Evolutionary conservation across 2,113 vertebrate species (phyloP).

Genomic region (Channa maculata): DNA sequence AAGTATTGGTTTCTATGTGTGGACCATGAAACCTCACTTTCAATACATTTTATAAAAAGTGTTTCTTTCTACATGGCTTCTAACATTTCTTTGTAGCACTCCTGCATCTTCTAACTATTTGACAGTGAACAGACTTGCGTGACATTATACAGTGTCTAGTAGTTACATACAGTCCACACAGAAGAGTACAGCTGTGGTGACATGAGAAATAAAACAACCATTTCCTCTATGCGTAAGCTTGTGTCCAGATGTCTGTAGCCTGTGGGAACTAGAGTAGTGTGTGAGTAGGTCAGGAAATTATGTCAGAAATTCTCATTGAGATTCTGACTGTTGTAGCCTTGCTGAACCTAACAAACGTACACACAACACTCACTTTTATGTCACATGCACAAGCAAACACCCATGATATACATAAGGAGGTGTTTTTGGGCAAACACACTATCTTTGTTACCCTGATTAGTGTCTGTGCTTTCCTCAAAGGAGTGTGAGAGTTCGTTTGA

Average conservation of each 20-base stretch:
- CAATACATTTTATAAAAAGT: too few species aligned
- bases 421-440: slow-evolving; percentile 13
- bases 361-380: slow-evolving; percentile 6
- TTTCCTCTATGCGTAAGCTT: slow-evolving; percentile 46
- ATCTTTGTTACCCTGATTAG: not conserved
- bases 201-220: slow-evolving; percentile 47
- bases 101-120: too few species aligned
- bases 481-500: not conserved
- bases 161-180: not conserved
- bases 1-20: too few species aligned
- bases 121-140: too few species aligned
- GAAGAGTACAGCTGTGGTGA: slow-evolving; percentile 28
- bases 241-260: slow-evolving; percentile 66
- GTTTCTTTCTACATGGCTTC: too few species aligned
- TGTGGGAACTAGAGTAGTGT: slow-evolving; percentile 72
- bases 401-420: slow-evolving; percentile 21
- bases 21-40: too few species aligned
- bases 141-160: too few species aligned
- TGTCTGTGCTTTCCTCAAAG: not conserved
- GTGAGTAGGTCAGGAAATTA: slow-evolving; percentile 76
- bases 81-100: too few species aligned
- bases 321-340: slow-evolving; percentile 7
- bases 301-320: slow-evolving; percentile 57
- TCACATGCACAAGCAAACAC: slow-evolving; percentile 17
- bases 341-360: not conserved